Base-by-base conservation (phyloP, 2,888 invertebrate genomes). In the Sesia apiformis region DNA sequence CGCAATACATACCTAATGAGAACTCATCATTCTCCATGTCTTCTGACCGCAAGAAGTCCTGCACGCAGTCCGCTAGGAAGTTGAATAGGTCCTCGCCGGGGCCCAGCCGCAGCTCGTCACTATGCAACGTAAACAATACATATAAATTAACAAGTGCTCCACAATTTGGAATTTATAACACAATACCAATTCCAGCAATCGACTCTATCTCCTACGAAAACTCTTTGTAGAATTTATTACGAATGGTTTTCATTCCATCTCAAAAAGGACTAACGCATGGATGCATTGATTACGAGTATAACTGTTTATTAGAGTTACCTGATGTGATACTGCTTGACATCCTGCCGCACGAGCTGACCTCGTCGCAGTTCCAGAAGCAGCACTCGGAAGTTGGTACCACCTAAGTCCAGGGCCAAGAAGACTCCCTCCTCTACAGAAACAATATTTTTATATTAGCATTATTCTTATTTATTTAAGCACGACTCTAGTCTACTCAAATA, bases 311-410 rank as follows among this genome's bases (percentile, higher is more conserved):
- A 2, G 23, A 1, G 23, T 23, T 39, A 89, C 76, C 77, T 84
- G 62, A 93, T 91, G 70, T 92, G 91, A 67, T 92, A 93, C 63
- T 92, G 92, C 66, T 93, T 90, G 52, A 94, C 92, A 58, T 91
- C 87, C 69, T 93, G 91, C 3, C 91, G 76, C 39, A 91, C 76
- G 8, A 92, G 81, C 55, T 79, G 74, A 0, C 93, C 93, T 5
- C 81, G 78, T 4, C 69, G 70, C 60, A 95, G 78, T 63, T 93
- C 92, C 63, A 95, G 76, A 49, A 93, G 81, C 39, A 95, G 84
- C 7, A 96, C 92, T 5, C 96, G 90, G 76, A 95, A 95, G 83
- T 96, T 95, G 39, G 95, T 95, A 38, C 96, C 95, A 3, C 96
- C 96, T 56, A 96, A 90, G 78, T 96, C 96, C 62, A 96, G 79